These are phyloP conservation scores for Cephalopachus bancanus DNA, from an alignment of 2,797 vertebrate genomes.

Conservation along the genomic window DNA sequence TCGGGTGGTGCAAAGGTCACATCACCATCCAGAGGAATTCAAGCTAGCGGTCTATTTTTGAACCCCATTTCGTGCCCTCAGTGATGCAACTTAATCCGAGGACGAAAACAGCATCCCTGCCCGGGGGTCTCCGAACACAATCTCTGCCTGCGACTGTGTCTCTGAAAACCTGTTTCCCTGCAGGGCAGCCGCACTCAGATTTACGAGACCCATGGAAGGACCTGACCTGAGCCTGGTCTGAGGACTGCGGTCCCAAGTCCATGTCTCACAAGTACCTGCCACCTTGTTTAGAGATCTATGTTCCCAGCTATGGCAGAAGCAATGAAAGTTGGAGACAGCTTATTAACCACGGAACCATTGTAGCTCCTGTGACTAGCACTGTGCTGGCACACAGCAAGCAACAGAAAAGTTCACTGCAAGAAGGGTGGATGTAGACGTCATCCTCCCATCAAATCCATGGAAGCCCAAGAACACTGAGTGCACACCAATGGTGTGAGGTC, in stretches of 20 bases:
- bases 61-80: conserved; percentile 18
- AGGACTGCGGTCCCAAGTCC: neutral
- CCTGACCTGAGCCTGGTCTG: neutral
- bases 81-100: neutral
- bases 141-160: neutral
- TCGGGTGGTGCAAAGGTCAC: neutral
- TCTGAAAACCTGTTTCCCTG: neutral
- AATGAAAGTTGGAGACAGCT: neutral
- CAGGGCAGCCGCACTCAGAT: neutral
- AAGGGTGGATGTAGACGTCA: neutral
- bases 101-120: neutral
- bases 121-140: neutral
- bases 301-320: neutral
- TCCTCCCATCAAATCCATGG: neutral
- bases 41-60: neutral
- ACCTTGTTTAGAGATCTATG: neutral
- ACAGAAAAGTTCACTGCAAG: neutral
- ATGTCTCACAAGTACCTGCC: neutral
- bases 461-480: neutral
- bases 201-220: neutral
- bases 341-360: neutral
- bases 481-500: fast-evolving
- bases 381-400: neutral
- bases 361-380: neutral
- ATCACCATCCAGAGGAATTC: neutral